These are phyloP conservation scores for Carterocephalus palaemon DNA, from an alignment of 2,888 invertebrate species.

Conservation along the genomic window DNA sequence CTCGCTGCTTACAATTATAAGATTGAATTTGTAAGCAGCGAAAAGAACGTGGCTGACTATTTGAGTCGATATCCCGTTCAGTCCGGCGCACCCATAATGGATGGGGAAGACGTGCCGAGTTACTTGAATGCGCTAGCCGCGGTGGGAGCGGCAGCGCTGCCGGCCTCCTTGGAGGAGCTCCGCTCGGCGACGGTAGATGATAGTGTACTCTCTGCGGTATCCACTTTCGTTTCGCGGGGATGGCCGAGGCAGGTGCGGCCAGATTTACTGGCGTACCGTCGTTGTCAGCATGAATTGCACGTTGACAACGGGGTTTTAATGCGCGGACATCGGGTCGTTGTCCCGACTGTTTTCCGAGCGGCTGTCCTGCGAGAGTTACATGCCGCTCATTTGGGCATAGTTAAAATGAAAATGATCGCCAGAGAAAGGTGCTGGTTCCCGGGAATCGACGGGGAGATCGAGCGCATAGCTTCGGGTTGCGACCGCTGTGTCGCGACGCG, in stretches of 20 bases:
- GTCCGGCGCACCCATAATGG: neutral
- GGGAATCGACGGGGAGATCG: neutral
- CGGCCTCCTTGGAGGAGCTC: slow-evolving; percentile 7
- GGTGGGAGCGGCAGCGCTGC: neutral
- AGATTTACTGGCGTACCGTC: neutral
- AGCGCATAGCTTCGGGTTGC: neutral
- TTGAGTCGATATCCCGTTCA: slow-evolving; percentile 1
- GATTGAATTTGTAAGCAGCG: slow-evolving; percentile 21
- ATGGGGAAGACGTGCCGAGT: neutral
- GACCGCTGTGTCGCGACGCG: too few species aligned
- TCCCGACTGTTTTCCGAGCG: neutral
- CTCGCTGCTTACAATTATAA: slow-evolving; percentile 1
- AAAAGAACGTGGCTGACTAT: slow-evolving; percentile 11
- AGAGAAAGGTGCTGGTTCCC: neutral
- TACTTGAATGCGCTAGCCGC: neutral
- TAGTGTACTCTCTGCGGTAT: neutral
- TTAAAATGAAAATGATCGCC: neutral
- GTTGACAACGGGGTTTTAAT: slow-evolving; percentile 7
- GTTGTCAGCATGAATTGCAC: neutral
- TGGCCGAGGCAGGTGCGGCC: slow-evolving; percentile 14
- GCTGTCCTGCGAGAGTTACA: neutral
- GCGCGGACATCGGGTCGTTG: slow-evolving; percentile 4
- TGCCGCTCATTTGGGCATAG: too few species aligned
- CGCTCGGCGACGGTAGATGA: neutral
- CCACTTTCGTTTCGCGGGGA: neutral